Base-by-base conservation (phyloP, 2,113 vertebrate genomes). In the Macrotus californicus region DNA sequence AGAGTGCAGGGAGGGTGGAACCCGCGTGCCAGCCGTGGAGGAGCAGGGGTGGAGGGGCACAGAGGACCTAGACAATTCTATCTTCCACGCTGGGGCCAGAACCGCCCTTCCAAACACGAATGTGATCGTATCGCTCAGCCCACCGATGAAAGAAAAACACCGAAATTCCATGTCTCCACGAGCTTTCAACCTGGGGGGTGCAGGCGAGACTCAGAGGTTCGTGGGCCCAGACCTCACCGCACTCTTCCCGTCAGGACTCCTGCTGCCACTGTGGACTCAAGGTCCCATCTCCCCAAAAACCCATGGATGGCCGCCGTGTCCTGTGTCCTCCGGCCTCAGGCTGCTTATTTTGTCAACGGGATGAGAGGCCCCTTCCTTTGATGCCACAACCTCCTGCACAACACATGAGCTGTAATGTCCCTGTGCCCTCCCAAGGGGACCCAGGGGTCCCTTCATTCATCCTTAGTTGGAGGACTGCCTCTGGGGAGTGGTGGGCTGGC, bases 141-240 rank as follows among this genome's bases (percentile, higher is more conserved):
- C 19, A 39, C 26, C 66, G 34, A 4, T 26, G 14, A 56, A n/a
- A 18, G 39, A 39, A 21, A 72, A 36, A 34, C 24, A 64, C 22
- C 2, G 18, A 69, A 87, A 22, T 76, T 50, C n/a, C n/a, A 8
- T 41, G 36, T 48, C 52, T 50, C 66, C 72, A 15, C 3, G 41
- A 75, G 39, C 10, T 73, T 77, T 48, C 16, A 24, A 56, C 48
- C 46, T 34, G 41, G 50, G 39, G 41, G 26, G 64, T 39, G 24
- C 54, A 76, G 66, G 46, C 15, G 16, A 39, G 50, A 34, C 46
- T 43, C 43, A 6, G 46, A n/a, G 54, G 18, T 31, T 4, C 6
- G 2, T 13, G 7, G 88, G 21, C 24, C 9, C 2, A 8, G 21
- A 46, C 24, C 10, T 15, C n/a, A 4, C 21, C 0, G 0, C 24